A percentile compares a stretch with the other conserved stretches of the same genome.
Evolutionary conservation across 2,113 vertebrate genomes (phyloP).

Genomic region (Cyprinodon brontotheroides): DNA sequence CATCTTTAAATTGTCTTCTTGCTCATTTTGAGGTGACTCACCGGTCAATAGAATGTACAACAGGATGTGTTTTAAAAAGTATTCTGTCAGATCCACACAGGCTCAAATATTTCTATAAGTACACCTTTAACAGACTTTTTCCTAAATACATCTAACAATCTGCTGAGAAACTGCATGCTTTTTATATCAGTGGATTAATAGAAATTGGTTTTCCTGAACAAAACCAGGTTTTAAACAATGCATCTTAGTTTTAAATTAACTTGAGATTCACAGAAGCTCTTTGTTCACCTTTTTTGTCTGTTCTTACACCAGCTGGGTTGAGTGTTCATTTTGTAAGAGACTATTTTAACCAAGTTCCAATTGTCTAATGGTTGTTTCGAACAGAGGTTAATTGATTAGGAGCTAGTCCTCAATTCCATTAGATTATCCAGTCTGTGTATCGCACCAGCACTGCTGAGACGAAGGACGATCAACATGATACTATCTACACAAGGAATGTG

Average conservation of each 20-base stretch:
- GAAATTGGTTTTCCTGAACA: no score
- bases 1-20: neutral
- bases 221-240: no score
- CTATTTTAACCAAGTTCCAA: neutral
- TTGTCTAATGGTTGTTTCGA: no score
- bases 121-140: no score
- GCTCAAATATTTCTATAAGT: neutral
- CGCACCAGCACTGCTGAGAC: no score
- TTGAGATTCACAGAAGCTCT: neutral
- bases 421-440: no score
- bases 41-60: no score
- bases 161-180: neutral
- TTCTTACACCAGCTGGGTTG: neutral
- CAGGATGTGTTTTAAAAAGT: neutral
- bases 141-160: neutral
- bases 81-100: neutral
- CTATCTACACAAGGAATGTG: neutral
- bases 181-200: neutral
- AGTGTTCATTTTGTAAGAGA: neutral
- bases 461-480: neutral
- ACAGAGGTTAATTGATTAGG: no score
- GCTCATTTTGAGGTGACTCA: neutral
- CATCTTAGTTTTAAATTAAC: neutral
- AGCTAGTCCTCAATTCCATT: no score
- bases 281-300: neutral